Evolutionary conservation across 2,113 vertebrate species (phyloP).

Genomic region (Gila orcuttii): DNA sequence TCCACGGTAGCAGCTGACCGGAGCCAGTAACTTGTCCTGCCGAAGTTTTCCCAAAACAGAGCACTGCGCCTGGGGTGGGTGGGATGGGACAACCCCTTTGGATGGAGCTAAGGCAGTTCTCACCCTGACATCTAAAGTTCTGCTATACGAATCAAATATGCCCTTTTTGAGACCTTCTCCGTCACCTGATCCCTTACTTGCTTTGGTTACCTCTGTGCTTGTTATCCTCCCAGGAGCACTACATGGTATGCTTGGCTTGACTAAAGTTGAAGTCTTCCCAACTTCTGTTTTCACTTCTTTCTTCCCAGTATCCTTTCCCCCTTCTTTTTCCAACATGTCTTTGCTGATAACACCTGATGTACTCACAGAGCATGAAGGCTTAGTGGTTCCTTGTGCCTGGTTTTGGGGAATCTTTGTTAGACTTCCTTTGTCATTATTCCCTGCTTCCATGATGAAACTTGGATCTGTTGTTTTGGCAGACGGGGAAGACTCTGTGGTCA

Average conservation of each 20-base stretch:
- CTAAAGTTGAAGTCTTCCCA: conserved; percentile 50
- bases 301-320: conserved; percentile 55
- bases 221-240: conserved; percentile 58
- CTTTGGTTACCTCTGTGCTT: conserved; percentile 60
- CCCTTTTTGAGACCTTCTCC: conserved; percentile 68
- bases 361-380: conserved; percentile 45
- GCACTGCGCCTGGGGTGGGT: conserved; percentile 70
- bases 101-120: conserved; percentile 70
- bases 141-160: conserved; percentile 60
- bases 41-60: conserved; percentile 73
- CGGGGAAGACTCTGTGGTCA: conserved; percentile 52
- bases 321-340: conserved; percentile 58
- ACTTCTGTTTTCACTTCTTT: conserved; percentile 65
- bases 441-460: conserved; percentile 49
- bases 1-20: conserved; percentile 77
- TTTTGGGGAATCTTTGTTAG: conserved; percentile 59
- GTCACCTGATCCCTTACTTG: conserved; percentile 65
- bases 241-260: conserved; percentile 50
- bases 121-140: conserved; percentile 71
- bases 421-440: conserved; percentile 37
- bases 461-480: conserved; percentile 59
- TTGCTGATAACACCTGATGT: conserved; percentile 54
- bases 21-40: conserved; percentile 66
- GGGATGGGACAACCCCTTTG: conserved; percentile 66
- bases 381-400: conserved; percentile 57